These are phyloP conservation scores for Drosophila affinis DNA, from an alignment of 2,888 invertebrate species.

Conservation along the genomic window DNA sequence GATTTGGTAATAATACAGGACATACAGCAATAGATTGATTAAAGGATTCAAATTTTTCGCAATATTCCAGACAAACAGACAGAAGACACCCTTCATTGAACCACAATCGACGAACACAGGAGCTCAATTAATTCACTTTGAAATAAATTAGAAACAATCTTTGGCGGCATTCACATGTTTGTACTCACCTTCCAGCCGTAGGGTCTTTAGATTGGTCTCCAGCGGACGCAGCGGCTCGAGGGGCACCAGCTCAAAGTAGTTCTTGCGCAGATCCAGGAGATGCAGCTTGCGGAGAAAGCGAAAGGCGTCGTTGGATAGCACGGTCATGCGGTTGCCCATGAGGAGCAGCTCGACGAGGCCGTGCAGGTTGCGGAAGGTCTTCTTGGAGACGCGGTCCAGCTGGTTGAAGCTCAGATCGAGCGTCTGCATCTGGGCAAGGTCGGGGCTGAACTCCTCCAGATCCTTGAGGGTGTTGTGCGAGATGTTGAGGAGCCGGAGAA, in stretches of 20 bases:
- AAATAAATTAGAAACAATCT: not conserved
- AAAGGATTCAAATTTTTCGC: no score
- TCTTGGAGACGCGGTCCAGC: constrained; percentile 90
- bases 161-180: not conserved
- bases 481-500: constrained; percentile 90
- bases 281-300: constrained; percentile 90
- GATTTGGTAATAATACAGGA: no score
- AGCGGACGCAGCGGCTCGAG: constrained; percentile 90
- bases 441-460: constrained; percentile 91
- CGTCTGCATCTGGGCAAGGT: constrained; percentile 90
- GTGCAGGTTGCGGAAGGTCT: constrained; percentile 90
- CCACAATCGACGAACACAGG: no score
- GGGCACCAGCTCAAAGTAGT: constrained; percentile 92
- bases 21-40: no score
- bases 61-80: no score
- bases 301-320: constrained; percentile 91
- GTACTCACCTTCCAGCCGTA: constrained; percentile 91
- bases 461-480: constrained; percentile 93
- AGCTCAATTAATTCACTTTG: not conserved
- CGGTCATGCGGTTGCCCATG: constrained; percentile 92
- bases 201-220: constrained; percentile 91
- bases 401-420: constrained; percentile 93
- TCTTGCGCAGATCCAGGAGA: constrained; percentile 91
- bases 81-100: no score
- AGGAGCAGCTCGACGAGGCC: constrained; percentile 91